Base-by-base conservation (phyloP, 2,888 invertebrate genomes). In the Meghimatium bilineatum region DNA sequence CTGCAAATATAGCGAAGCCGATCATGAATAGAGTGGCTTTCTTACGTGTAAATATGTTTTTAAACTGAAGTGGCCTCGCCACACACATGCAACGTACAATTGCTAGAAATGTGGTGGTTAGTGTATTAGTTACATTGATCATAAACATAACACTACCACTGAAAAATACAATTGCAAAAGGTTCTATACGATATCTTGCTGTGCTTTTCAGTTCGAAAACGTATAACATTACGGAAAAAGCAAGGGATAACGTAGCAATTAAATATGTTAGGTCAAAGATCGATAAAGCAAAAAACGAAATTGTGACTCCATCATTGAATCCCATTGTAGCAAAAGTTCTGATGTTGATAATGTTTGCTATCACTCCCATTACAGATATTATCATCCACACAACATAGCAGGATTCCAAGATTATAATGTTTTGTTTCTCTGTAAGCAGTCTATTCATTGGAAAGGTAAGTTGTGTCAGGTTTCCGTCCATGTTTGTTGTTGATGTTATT, bases 61-160 rank as follows among this genome's bases (percentile, higher is more conserved):
- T 72, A 29, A 72, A 72, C 29, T 72, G 72, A 12, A 72, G 29
- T n/a, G 72, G 72, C 49, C 17, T 72, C 1, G 49, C 72, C 23
- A 72, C 72, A 44, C 72, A 49, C 44, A 72, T 29, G 34, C 72
- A 72, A 17, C 72, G 72, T 12, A 29, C 72, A 44, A 72, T 49
- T 26, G 72, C 44, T 17, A 82, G 26, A 76, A 76, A 82, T 0
- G 76, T 76, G 3, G 82, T 76, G 10, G 76, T 67, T 12, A 76
- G 17, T 10, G 20, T 29, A 29, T 60, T 79, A 17, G 38, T 44
- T 36, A 67, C 44, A 23, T 44, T 63, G 5, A 79, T 12, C 6
- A 44, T 20, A 8, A 49, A 29, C 34, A 36, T 52, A 34, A 72
- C n/a, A 52, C 34, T 80, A 14, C 71, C 38, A 1, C 14, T 14